Percentiles rank a stretch among this genome's conserved stretches.
Conservation (phyloP, 2,888 invertebrate species). For the Plagodis pulveraria region DNA sequence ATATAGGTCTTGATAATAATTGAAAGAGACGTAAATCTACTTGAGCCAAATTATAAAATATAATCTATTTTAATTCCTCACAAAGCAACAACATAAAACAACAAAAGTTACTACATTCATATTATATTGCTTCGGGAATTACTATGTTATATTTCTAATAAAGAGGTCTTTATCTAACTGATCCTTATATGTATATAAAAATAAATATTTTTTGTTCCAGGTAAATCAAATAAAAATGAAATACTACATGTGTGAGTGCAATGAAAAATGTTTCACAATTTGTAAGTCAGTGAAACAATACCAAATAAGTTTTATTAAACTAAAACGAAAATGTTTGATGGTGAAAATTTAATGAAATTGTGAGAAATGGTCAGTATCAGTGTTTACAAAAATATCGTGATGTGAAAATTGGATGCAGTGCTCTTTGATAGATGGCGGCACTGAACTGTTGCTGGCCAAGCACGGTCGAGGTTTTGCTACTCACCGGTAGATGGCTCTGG, state of each 20-base stretch:
- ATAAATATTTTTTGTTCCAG: slow-evolving; percentile 65
- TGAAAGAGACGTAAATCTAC: too few species aligned
- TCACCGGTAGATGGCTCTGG: slow-evolving; percentile 69
- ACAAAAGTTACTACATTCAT: too few species aligned
- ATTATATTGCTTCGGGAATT: too few species aligned
- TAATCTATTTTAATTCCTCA: too few species aligned
- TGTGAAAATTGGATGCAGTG: slow-evolving; percentile 81
- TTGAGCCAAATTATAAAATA: too few species aligned
- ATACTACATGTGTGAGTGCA: slow-evolving; percentile 71
- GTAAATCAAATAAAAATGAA: slow-evolving; percentile 63
- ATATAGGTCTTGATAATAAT: too few species aligned
- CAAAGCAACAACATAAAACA: too few species aligned
- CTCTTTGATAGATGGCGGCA: slow-evolving; percentile 72
- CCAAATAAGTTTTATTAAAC: slow-evolving; percentile 50
- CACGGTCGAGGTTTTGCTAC: slow-evolving; percentile 58
- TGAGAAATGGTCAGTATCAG: slow-evolving; percentile 39
- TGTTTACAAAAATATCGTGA: slow-evolving; percentile 32
- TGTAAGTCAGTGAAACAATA: slow-evolving; percentile 54
- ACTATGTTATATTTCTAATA: too few species aligned
- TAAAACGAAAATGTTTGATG: slow-evolving; percentile 48
- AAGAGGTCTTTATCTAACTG: too few species aligned
- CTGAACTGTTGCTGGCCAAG: slow-evolving; percentile 63
- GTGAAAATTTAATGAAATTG: slow-evolving; percentile 41
- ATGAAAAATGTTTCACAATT: slow-evolving; percentile 56
- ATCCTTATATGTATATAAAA: too few species aligned